Conservation (phyloP, 2,113 vertebrate species). For the Tachysurus vachellii region DNA sequence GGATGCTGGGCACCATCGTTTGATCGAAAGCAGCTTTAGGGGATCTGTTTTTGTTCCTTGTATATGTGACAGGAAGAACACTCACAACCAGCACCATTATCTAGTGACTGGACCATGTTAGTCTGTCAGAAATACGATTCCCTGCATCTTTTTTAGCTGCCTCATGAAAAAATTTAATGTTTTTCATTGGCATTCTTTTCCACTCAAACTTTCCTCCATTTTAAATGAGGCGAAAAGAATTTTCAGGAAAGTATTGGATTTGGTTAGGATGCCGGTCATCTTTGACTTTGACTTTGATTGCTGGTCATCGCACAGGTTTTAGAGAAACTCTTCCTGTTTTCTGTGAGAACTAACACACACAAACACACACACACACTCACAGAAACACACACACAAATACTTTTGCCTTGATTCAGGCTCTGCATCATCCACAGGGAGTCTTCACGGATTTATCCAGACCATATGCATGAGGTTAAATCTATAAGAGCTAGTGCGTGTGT, state of each 20-base stretch:
- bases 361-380: background rate
- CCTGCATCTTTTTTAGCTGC: background rate
- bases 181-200: background rate
- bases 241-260: background rate
- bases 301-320: background rate
- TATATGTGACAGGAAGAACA: too few species aligned
- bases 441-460: background rate
- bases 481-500: background rate
- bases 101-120: too few species aligned
- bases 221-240: background rate
- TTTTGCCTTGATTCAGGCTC: background rate
- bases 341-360: background rate
- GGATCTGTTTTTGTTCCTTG: too few species aligned
- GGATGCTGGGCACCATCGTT: too few species aligned
- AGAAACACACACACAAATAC: background rate
- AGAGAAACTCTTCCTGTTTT: background rate
- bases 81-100: too few species aligned
- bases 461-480: background rate
- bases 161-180: too few species aligned
- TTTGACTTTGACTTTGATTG: background rate
- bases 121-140: too few species aligned
- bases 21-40: too few species aligned
- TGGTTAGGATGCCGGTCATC: background rate
- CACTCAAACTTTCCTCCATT: background rate
- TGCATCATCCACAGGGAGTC: slow-evolving; percentile 1